These are phyloP conservation scores for Geotrupes spiniger DNA, from an alignment of 2,888 invertebrate species.

Conservation along the genomic window DNA sequence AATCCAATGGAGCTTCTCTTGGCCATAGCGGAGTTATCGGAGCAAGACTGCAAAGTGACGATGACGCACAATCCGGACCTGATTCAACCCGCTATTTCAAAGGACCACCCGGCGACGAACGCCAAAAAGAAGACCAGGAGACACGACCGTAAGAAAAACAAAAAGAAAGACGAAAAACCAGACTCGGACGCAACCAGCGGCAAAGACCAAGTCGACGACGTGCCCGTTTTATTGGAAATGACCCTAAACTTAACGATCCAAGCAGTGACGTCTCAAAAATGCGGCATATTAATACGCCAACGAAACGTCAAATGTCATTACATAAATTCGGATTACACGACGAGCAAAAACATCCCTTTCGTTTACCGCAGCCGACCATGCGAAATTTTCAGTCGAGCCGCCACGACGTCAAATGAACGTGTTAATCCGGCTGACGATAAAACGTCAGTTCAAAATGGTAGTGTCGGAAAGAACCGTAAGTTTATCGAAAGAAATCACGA, in stretches of 20 bases:
- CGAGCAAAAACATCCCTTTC: slow-evolving; percentile 1
- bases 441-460: slow-evolving; percentile 21
- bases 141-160: too few relatives aligned
- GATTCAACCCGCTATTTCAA: too few relatives aligned
- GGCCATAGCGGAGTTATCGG: too few relatives aligned
- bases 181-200: too few relatives aligned
- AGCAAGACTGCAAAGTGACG: too few relatives aligned
- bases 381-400: slow-evolving; percentile 6
- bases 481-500: slow-evolving; percentile 11
- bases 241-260: slow-evolving; percentile 23
- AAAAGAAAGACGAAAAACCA: too few relatives aligned
- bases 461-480: slow-evolving; percentile 3
- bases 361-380: slow-evolving; percentile 8
- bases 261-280: slow-evolving; percentile 23
- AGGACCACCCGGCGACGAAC: too few relatives aligned
- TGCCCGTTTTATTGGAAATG: slow-evolving; percentile 10
- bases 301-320: slow-evolving; percentile 19
- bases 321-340: slow-evolving; percentile 8
- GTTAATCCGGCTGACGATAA: slow-evolving; percentile 9
- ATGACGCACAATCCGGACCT: too few relatives aligned
- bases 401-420: slow-evolving; percentile 6
- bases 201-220: too few relatives aligned
- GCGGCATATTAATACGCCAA: slow-evolving; percentile 20
- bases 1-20: too few relatives aligned
- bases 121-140: too few relatives aligned